Base-by-base conservation (phyloP, 2,888 invertebrate genomes). In the Esperia sulphurella region DNA sequence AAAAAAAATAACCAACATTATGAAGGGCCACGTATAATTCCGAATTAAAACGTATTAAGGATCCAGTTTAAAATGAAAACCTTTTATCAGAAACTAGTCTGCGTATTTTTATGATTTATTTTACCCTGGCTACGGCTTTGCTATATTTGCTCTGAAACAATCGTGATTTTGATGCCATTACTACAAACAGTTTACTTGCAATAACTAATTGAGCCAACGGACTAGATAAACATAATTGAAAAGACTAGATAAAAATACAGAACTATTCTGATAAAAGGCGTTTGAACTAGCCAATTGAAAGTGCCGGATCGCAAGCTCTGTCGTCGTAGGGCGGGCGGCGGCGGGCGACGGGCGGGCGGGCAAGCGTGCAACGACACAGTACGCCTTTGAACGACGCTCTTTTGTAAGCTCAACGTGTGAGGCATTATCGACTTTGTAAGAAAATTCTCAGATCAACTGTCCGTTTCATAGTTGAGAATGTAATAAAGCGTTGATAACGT, bases 341-440 rank as follows among this genome's bases (percentile, higher is more conserved):
- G 35, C 5, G 13, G 8, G 5, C 38, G 13, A 13, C 38, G 50
- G 52, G 47, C 43, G 46, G 49, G 49, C 40, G 43, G 31, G 50
- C 44, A 50, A 49, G 61, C 62, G 60, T 61, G 61, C 66, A 57
- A 59, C 64, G 61, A 61, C 65, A 61, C 57, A n/a, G n/a, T n/a
- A 52, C 62, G 61, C 63, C 71, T 74, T 73, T 73, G 70, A 68
- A 55, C 45, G 55, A 48, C 49, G 45, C 52, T 33, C 67, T 67
- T 72, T 77, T 77, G 66, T 75, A 59, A 64, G 64, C 52, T 61
- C 63, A 54, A 58, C 62, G 54, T 68, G 58, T 59, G 53, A 61
- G 53, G 54, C 69, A 63, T 63, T 66, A 57, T 60, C 45, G 56
- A 59, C 54, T 48, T 46, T 41, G 42, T 46, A 33, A 46, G 41